Evolutionary conservation across 2,797 vertebrate species (phyloP), one percentile per base, ranked within the genome.

Genomic region (Carcharodon carcharias): DNA sequence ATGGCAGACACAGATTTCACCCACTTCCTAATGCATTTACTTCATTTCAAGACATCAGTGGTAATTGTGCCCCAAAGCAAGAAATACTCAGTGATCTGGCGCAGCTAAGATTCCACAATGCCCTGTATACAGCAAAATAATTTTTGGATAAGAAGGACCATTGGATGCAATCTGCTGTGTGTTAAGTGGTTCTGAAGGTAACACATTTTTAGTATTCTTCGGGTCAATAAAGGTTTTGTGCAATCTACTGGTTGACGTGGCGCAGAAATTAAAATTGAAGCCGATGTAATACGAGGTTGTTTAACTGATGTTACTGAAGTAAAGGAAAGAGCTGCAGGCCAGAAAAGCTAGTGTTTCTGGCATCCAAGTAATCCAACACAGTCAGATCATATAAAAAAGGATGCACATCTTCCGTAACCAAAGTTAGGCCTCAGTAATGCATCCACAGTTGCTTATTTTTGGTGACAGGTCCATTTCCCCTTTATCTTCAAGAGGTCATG

Each of bases 1-100:
- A 97, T 96, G 97, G 96, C 97, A 96, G 96, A 96, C 96, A 56
- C 28, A 77, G 56, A 50, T 77, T 95, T 80, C 71, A 98, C 96
- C 40, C 94, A 97, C 95, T 67, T 56, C 71, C 97, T 97, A 96
- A 96, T 96, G 97, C 97, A 97, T 96, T 92, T 96, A 65, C 96
- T 88, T 87, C 61, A 80, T 96, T 95, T 95, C 11, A 71, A 95
- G 92, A 95, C 93, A 95, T 77, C 73, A 54, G 61, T 67, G 65
- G 80, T 96, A 95, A 96, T 96, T 95, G 69, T n/a, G 94, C 71
- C 96, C 92, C 85, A 56, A 77, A 96, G 96, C 92, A 58, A 77
- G 50, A 56, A 95, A 95, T 50, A 58, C 7, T 56, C 94, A 77
- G 94, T 95, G 94, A 77, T 69, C 94, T 23, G 50, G 3, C 1